Evolutionary conservation across 2,113 vertebrate genomes (phyloP), one percentile per base, ranked within the genome.

Genomic region (Nothoprocta pentlandii): DNA sequence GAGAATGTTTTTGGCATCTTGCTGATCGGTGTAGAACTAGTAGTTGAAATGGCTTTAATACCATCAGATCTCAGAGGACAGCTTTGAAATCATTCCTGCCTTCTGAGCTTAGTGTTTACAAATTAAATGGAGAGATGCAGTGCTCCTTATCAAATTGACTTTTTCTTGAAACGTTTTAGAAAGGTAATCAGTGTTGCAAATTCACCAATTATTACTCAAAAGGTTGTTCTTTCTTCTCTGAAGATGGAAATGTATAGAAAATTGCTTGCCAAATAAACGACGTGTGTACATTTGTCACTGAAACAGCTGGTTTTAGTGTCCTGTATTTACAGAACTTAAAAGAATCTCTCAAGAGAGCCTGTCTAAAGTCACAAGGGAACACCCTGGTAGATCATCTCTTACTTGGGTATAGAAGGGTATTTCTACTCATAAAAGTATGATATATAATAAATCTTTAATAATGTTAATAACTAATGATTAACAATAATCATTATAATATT

Each of bases 91-190:
- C 36, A 7, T 5, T 53, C 26, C 19, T 69, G 81, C 20, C 26
- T 49, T 66, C 32, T 30, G 46, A 69, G 34, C 9, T 82, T 81
- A 42, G 47, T 32, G 20, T 80, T 85, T 88, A 7, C 2, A 12
- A 59, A 71, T 17, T 75, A 42, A 59, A 1, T 59, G 15, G 53
- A 21, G 73, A 73, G 17, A 12, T 76, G n/a, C 25, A 73, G 2
- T 62, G 6, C 66, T 80, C 4, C 2, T 66, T 34, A 21, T 0
- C 5, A 85, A 78, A 14, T 71, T 41, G 2, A 1, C 7, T 1
- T 20, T 63, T 73, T 94, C 25, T 2, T 16, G 4, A 51, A 42
- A 67, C 23, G 4, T 54, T 87, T 3, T 23, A 5, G 34, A 11
- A 53, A 59, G n/a, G 16, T 68, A 20, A 25, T 78, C 10, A 30